A percentile compares a stretch with the other conserved stretches of the same genome.
Evolutionary conservation across 2,888 invertebrate genomes (phyloP).

Genomic region (Proisotoma minuta): DNA sequence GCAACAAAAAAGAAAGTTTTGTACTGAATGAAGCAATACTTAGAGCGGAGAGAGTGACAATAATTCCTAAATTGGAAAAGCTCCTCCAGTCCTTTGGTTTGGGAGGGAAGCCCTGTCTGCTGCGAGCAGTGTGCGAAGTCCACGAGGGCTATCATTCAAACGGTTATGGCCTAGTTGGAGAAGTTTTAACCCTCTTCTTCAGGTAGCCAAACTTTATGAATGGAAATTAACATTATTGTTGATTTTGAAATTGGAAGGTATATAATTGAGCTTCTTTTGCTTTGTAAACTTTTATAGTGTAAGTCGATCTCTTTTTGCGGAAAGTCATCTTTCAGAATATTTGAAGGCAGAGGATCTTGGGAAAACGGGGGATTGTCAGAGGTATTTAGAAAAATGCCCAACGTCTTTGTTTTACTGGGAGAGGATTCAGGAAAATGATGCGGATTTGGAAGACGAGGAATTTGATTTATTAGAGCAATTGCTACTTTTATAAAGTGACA

Average conservation of each 20-base stretch:
- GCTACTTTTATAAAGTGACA: background rate
- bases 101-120: constrained; percentile 31
- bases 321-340: constrained; percentile 27
- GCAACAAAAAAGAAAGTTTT: background rate
- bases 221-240: background rate
- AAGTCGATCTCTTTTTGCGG: constrained; percentile 28
- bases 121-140: constrained; percentile 31
- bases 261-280: background rate
- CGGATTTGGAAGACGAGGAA: background rate
- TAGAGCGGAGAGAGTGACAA: constrained; percentile 25
- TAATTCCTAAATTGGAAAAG: constrained; percentile 31
- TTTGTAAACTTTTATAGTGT: constrained; percentile 13
- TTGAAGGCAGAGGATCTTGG: constrained; percentile 24
- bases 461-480: background rate
- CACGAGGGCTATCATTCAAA: too few relatives aligned
- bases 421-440: background rate
- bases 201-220: too few relatives aligned
- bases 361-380: constrained; percentile 21
- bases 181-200: constrained; percentile 31
- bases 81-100: constrained; percentile 25
- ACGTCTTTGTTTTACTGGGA: constrained; percentile 26
- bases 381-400: constrained; percentile 13
- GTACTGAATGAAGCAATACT: constrained; percentile 23
- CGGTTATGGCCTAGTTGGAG: constrained; percentile 28
- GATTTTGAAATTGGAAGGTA: background rate